phyloP scores from a whole-genome alignment of 1,140 invertebrate genomes.

The Radopholus similis region DNA sequence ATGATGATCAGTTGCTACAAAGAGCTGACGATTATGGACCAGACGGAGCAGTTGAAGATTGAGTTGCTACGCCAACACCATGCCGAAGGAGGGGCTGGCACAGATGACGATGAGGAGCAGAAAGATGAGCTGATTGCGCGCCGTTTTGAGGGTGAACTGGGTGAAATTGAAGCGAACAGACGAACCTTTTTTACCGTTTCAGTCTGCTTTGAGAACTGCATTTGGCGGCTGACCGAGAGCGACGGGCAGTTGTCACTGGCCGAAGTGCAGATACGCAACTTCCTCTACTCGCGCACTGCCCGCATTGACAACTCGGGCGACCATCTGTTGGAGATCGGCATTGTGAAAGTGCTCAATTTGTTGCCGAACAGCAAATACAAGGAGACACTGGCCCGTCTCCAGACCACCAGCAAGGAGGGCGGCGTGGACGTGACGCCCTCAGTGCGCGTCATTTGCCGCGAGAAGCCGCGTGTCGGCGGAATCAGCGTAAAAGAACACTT shows the following conservation, averaged over 20 bases:
- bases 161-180: background rate
- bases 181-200: background rate
- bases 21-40: constrained; percentile 62
- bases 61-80: constrained; percentile 20
- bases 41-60: constrained; percentile 65
- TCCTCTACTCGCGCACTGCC: constrained; percentile 92
- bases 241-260: constrained; percentile 95
- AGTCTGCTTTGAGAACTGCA: constrained; percentile 96
- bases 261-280: constrained; percentile 89
- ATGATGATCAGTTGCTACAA: constrained; percentile 81
- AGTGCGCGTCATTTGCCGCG: constrained; percentile 54
- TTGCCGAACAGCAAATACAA: constrained; percentile 89
- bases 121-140: constrained; percentile 72
- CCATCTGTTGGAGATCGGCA: constrained; percentile 92
- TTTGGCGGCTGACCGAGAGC: constrained; percentile 91
- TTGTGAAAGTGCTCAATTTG: constrained; percentile 87
- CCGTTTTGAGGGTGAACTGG: constrained; percentile 71
- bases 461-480: constrained; percentile 70
- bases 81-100: background rate
- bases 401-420: constrained; percentile 21
- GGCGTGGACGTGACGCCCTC: constrained; percentile 48
- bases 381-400: constrained; percentile 44
- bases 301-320: constrained; percentile 94
- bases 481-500: constrained; percentile 98
- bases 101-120: constrained; percentile 37